Evolutionary conservation across 92 coral and sea anemone genomes (phyloP).

Genomic region (Actinernus sp.): DNA sequence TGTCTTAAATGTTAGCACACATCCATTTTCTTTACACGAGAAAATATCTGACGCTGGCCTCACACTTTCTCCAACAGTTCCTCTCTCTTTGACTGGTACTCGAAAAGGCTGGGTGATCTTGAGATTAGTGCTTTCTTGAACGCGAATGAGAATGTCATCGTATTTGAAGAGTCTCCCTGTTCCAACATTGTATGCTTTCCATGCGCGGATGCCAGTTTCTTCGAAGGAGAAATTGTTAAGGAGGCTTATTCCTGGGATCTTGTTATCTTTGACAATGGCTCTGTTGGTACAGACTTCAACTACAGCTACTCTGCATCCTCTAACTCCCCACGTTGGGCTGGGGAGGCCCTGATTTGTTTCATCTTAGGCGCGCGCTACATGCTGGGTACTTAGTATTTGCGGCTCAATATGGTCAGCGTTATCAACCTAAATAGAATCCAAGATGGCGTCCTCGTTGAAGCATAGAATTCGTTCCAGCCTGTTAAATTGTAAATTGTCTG

Average conservation of each 20-base stretch:
- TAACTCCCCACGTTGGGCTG: too few relatives aligned
- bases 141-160: constrained; percentile 14
- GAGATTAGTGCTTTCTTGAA: constrained; percentile 25
- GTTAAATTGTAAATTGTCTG: background rate
- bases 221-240: constrained; percentile 26
- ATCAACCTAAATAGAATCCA: too few relatives aligned
- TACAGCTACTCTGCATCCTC: constrained; percentile 13
- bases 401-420: too few relatives aligned
- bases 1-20: constrained; percentile 46
- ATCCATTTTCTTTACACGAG: constrained; percentile 9
- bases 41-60: constrained; percentile 1
- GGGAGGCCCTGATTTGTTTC: too few relatives aligned
- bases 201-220: constrained; percentile 19
- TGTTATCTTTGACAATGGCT: background rate
- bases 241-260: constrained; percentile 44
- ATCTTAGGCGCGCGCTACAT: too few relatives aligned
- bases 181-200: constrained; percentile 22
- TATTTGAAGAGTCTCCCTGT: constrained; percentile 20
- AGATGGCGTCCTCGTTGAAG: constrained; percentile 1
- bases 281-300: constrained; percentile 8
- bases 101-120: constrained; percentile 30
- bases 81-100: constrained; percentile 9
- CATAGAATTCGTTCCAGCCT: constrained; percentile 1
- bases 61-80: constrained; percentile 1
- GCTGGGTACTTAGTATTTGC: too few relatives aligned